A percentile compares a stretch with the other conserved stretches of the same genome.
phyloP scores from a whole-genome alignment of 2,797 vertebrate genomes.

The Mormyrus hasselquistii region DNA sequence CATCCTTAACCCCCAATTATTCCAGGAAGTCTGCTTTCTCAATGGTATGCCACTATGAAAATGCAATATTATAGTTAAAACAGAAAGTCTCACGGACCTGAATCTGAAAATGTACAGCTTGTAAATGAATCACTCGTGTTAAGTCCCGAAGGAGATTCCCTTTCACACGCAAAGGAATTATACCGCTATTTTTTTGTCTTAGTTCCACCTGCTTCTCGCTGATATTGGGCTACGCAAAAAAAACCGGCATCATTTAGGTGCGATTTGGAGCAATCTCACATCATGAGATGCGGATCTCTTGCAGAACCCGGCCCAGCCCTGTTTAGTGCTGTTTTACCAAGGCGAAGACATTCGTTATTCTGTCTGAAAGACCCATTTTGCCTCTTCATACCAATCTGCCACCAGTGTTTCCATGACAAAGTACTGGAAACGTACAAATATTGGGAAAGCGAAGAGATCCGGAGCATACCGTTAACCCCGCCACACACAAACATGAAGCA shows the following conservation, averaged over 20 bases:
- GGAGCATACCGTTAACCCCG: neutral
- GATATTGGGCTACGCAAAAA: neutral
- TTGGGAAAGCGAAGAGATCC: neutral
- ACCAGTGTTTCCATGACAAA: neutral
- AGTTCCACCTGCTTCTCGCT: neutral
- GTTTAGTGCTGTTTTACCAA: neutral
- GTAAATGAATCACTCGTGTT: neutral
- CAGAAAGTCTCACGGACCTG: neutral
- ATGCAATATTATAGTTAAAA: neutral
- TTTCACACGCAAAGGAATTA: neutral
- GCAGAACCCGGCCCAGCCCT: neutral
- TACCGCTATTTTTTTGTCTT: neutral
- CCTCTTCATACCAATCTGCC: slow-evolving; percentile 2
- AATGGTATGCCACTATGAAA: neutral
- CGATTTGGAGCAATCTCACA: neutral
- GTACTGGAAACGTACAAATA: neutral
- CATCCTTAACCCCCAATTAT: neutral
- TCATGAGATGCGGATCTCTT: neutral
- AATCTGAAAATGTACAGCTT: neutral
- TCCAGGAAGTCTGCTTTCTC: neutral
- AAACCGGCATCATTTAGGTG: neutral
- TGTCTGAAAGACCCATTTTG: neutral
- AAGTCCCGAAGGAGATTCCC: neutral
- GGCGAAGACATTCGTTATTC: neutral
- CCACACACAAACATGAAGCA: neutral